Evolutionary conservation across 2,797 vertebrate species (phyloP).

Genomic region (Hydrophis major): DNA sequence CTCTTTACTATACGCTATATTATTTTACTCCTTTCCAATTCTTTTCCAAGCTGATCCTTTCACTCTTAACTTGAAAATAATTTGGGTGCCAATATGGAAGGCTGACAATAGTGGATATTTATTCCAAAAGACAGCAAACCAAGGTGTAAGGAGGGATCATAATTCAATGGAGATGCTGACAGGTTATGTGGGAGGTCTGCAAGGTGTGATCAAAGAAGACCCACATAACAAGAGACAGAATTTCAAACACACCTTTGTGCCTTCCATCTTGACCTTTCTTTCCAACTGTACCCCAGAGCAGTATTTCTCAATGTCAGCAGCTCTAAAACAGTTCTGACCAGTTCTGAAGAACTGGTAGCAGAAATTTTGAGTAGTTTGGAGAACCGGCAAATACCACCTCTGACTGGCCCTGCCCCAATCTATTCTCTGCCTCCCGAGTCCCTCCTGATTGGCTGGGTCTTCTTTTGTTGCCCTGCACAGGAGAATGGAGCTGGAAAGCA

Average conservation of each 20-base stretch:
- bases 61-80: conserved; percentile 32
- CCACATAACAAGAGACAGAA: background rate
- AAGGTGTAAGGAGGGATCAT: background rate
- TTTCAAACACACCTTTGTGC: background rate
- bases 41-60: conserved; percentile 48
- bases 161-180: background rate
- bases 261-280: background rate
- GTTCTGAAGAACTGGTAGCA: too few relatives aligned
- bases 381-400: too few relatives aligned
- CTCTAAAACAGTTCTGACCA: background rate
- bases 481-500: too few relatives aligned
- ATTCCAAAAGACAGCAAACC: background rate
- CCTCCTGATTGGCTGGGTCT: too few relatives aligned
- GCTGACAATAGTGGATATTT: background rate
- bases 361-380: too few relatives aligned
- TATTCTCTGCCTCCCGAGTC: too few relatives aligned
- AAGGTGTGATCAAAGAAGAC: background rate
- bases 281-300: background rate
- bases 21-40: conserved; percentile 41
- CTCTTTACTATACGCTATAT: conserved; percentile 44
- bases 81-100: conserved; percentile 37
- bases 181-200: background rate
- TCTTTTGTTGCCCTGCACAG: too few relatives aligned
- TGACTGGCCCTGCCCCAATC: too few relatives aligned
- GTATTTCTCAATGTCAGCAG: background rate